phyloP scores from a whole-genome alignment of 1,140 invertebrate species.

The Leptoteleia sp. region DNA sequence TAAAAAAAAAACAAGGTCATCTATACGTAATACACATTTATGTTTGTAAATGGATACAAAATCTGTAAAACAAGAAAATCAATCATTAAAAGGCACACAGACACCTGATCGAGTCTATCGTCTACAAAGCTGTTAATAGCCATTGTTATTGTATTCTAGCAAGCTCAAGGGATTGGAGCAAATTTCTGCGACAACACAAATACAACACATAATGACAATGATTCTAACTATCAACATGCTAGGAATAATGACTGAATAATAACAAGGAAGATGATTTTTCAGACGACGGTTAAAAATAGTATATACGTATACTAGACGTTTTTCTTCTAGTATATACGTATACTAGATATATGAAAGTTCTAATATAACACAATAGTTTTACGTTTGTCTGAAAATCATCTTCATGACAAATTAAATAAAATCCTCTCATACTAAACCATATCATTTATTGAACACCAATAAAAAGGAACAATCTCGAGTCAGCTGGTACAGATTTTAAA shows the following conservation, averaged over 20 bases:
- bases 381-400: conserved; percentile 22
- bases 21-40: conserved; percentile 3
- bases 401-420: conserved; percentile 15
- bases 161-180: conserved; percentile 34
- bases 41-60: conserved; percentile 9
- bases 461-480: conserved; percentile 6
- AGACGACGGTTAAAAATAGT: background rate
- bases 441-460: conserved; percentile 39
- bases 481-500: conserved; percentile 16
- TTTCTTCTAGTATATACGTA: too few species aligned
- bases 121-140: conserved; percentile 40
- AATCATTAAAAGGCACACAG: conserved; percentile 24
- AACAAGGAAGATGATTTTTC: background rate
- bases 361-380: background rate
- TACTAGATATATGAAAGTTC: too few species aligned
- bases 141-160: conserved; percentile 39
- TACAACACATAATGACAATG: conserved; percentile 10
- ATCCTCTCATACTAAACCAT: conserved; percentile 24
- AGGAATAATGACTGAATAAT: background rate
- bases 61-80: conserved; percentile 44
- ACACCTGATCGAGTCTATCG: conserved; percentile 3
- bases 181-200: conserved; percentile 16
- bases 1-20: conserved; percentile 3
- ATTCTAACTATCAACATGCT: conserved; percentile 24
- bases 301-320: too few species aligned